A percentile compares a stretch with the other conserved stretches of the same genome.
Conservation (phyloP, 92 coral and sea anemone genomes). For the Porites divaricata region DNA sequence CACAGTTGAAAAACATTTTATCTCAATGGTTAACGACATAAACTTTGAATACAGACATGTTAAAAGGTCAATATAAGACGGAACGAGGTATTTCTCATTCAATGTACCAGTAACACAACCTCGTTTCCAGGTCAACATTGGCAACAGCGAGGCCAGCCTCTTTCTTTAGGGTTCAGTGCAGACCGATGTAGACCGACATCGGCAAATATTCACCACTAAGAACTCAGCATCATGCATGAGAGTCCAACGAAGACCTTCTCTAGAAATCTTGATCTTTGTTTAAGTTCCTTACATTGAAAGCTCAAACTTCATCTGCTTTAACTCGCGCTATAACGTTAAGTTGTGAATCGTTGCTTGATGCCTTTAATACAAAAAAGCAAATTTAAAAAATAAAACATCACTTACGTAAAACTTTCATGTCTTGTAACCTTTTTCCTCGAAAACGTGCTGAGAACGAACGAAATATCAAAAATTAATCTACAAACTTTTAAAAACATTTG, state of each 20-base stretch:
- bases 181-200: neutral
- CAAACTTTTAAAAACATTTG: neutral
- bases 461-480: conserved; percentile 20
- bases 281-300: neutral
- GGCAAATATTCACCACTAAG: too few species aligned
- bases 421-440: conserved; percentile 71
- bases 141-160: conserved; percentile 10
- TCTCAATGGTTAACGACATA: neutral
- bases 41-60: neutral
- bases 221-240: too few species aligned
- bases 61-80: neutral
- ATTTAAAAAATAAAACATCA: conserved; percentile 10
- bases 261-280: too few species aligned
- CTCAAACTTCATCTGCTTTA: neutral
- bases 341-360: neutral
- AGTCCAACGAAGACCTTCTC: too few species aligned
- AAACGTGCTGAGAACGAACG: conserved; percentile 44
- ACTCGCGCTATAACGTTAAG: neutral
- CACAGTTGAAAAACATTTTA: too few species aligned
- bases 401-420: conserved; percentile 89
- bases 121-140: neutral
- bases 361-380: neutral
- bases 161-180: neutral
- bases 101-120: neutral
- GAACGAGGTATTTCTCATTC: neutral